Conservation (phyloP, 2,797 vertebrate genomes). For the Somateria mollissima region DNA sequence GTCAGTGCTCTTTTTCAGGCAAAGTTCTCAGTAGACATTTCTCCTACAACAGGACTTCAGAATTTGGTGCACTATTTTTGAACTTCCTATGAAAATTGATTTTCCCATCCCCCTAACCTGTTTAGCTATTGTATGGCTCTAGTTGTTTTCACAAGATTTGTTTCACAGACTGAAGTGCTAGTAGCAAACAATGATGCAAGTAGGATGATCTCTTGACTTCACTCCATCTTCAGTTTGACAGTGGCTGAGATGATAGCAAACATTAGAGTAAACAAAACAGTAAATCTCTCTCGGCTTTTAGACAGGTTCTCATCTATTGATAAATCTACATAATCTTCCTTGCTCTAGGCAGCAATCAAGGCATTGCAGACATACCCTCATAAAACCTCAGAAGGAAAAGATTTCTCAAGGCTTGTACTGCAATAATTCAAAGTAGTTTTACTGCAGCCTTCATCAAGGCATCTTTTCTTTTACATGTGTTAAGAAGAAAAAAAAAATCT, state of each 20-base stretch:
- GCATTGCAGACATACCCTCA: neutral
- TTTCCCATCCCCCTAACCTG: neutral
- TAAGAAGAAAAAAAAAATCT: neutral
- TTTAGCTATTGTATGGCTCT: neutral
- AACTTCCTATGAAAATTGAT: neutral
- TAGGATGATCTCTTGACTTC: neutral
- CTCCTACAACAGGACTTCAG: neutral
- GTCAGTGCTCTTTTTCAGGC: neutral
- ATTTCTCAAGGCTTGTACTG: neutral
- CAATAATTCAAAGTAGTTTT: conserved; percentile 25
- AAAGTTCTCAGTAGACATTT: neutral
- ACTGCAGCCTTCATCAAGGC: neutral
- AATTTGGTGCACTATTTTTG: neutral
- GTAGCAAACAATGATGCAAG: neutral
- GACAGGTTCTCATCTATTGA: conserved; percentile 19
- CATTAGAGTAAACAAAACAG: conserved; percentile 41
- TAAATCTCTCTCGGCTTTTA: conserved; percentile 54
- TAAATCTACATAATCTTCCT: conserved; percentile 48
- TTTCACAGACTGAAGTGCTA: neutral
- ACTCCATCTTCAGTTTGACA: conserved; percentile 33
- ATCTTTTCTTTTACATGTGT: neutral
- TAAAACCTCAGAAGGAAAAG: neutral
- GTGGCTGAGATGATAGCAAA: neutral
- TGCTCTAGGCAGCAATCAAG: conserved; percentile 34
- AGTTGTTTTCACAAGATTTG: neutral